Percentiles rank a stretch among this genome's conserved stretches.
These are phyloP conservation scores for Oopsacas minuta DNA, from an alignment of 37 sponge, comb jelly and placozoan species.

Conservation along the genomic window DNA sequence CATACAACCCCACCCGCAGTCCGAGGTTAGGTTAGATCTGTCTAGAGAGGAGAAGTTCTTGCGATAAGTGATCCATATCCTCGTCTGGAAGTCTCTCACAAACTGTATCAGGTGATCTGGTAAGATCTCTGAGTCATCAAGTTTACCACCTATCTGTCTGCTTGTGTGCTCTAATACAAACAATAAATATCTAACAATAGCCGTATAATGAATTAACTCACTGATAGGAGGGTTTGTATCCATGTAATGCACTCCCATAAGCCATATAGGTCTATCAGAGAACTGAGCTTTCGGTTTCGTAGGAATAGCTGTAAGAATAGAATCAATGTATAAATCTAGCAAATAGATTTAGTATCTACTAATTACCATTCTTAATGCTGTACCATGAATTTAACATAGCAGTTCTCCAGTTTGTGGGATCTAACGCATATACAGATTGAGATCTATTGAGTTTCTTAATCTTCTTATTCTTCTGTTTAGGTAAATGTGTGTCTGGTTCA, in stretches of 20 bases:
- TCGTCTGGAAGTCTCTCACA: slow-evolving; percentile 43
- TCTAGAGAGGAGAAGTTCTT: slow-evolving; percentile 49
- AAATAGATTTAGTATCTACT: not conserved
- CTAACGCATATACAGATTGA: not conserved
- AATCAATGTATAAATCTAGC: not conserved
- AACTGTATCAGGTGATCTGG: slow-evolving; percentile 46
- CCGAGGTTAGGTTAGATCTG: slow-evolving; percentile 59
- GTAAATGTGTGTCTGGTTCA: not conserved
- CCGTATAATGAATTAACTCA: too few species aligned
- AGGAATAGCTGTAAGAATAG: not conserved
- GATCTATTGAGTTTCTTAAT: not conserved
- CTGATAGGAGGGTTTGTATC: not conserved
- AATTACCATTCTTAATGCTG: not conserved
- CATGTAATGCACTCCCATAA: slow-evolving; percentile 15
- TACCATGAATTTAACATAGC: not conserved
- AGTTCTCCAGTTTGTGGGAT: not conserved
- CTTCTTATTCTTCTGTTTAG: not conserved
- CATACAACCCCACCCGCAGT: slow-evolving; percentile 99
- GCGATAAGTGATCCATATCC: slow-evolving; percentile 60
- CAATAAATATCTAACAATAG: too few species aligned
- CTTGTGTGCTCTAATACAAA: not conserved
- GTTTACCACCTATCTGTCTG: not conserved
- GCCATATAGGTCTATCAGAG: not conserved
- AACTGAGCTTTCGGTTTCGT: not conserved
- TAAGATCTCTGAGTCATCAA: slow-evolving; percentile 25